Evolutionary conservation across 2,797 vertebrate genomes (phyloP), one percentile per base, ranked within the genome.

Genomic region (Schizopygopsis pylzovi): DNA sequence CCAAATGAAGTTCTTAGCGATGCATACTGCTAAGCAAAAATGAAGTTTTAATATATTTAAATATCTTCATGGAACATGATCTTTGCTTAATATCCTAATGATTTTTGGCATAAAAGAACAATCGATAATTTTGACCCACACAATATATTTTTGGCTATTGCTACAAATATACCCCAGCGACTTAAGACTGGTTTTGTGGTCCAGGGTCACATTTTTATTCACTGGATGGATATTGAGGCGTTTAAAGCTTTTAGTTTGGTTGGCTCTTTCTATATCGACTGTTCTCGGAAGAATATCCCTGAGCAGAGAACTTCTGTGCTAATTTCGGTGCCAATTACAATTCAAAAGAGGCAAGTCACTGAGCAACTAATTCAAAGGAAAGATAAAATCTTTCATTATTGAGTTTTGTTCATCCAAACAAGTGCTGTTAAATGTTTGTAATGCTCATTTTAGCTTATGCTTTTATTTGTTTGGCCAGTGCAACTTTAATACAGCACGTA

Each of bases 241-340:
- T 77, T 84, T 77, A 77, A 84, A 78, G 47, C 37, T 67, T 77
- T 68, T 68, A 8, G 61, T 68, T 84, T 67, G n/a, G 63, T 59
- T 56, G 83, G 39, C 37, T 45, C 7, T 70, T 45, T 84, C 47
- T 45, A 4, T 59, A 78, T 78, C 1, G n/a, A 70, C 63, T 39
- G 47, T 43, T 79, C 49, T 84, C 63, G 0, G 28, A 54, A 37
- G 49, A 59, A 68, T 79, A 56, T 70, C 49, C 39, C 25, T 79
- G 47, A 70, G 39, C 49, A 56, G 15, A 70, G 16, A 84, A 84
- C 37, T 39, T 77, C 22, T 54, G 22, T 77, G 61, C 70, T 84
- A 5, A 78, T 84, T 84, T 70, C 75, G 47, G 54, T 72, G 67
- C 77, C 83, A 85, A 79, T 85, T 85, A 85, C 76, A 25, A 61